Evolutionary conservation across 2,888 invertebrate species (phyloP).

Genomic region (Chrysotoxum bicinctum): DNA sequence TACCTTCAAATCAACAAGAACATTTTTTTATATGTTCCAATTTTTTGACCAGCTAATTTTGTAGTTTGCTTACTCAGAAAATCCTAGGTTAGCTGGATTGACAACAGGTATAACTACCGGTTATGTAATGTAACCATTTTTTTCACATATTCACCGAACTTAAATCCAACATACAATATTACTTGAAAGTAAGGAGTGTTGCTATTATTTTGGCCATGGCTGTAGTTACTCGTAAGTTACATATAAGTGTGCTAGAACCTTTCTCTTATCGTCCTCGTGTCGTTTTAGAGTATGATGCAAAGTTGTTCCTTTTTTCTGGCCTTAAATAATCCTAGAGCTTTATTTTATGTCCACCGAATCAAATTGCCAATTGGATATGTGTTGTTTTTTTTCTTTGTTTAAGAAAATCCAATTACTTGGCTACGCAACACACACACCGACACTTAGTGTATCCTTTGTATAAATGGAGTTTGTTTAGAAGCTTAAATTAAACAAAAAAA

Average conservation of each 20-base stretch:
- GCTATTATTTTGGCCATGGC: too few species aligned
- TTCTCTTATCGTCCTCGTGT: not conserved
- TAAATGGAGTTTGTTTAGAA: conserved; percentile 1
- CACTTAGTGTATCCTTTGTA: conserved; percentile 11
- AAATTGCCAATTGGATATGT: conserved; percentile 39
- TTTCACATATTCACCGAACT: too few species aligned
- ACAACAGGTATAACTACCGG: too few species aligned
- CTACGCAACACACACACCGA: conserved; percentile 37
- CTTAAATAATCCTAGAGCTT: conserved; percentile 55
- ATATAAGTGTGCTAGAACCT: not conserved
- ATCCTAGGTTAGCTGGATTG: too few species aligned
- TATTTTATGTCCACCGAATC: conserved; percentile 57
- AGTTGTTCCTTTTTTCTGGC: not conserved
- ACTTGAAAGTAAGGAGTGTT: too few species aligned
- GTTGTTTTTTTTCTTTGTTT: conserved; percentile 11
- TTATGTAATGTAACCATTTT: too few species aligned
- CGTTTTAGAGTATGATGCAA: not conserved
- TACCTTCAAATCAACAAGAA: too few species aligned
- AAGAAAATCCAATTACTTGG: conserved; percentile 59
- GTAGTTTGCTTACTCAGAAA: too few species aligned
- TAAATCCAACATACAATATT: too few species aligned
- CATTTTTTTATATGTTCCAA: too few species aligned
- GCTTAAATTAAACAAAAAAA: conserved; percentile 17
- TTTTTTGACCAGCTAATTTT: too few species aligned
- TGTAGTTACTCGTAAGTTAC: too few species aligned